Base-by-base conservation (phyloP, 2,113 vertebrate genomes). In the Cyprinus carpio region DNA sequence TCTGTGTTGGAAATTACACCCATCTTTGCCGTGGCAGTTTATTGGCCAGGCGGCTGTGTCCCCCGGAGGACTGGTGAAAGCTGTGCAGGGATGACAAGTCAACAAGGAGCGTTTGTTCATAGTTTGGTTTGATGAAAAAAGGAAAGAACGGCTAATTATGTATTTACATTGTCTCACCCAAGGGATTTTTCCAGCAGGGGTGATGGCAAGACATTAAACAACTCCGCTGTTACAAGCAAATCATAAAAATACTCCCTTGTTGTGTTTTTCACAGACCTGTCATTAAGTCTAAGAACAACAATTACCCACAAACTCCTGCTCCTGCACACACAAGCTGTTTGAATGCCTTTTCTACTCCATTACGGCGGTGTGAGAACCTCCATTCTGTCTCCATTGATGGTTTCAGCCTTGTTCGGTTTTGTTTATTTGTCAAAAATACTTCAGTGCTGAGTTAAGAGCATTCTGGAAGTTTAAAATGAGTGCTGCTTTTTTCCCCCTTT, bases 131-230 rank as follows among this genome's bases (percentile, higher is more conserved):
- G 74, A 76, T 81, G 80, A 69, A 71, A 75, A 88, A 84, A 79
- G 81, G 78, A 49, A 74, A 54, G 84, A 79, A 82, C 37, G 72
- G 56, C 91, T 92, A 92, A 92, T 93, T 93, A 90, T 93, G 91
- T 90, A 92, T 93, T 93, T 91, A 91, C 91, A 89, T 92, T 82
- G 89, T 89, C 15, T 83, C 60, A 90, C 91, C 92, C 92, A 91
- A 90, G 87, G 92, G 91, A 92, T 90, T 88, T 93, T 93, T 94
- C 93, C 93, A 91, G 92, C 93, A 90, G 94, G 92, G 94, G 92
- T 88, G 90, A 94, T 94, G 93, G 94, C 92, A 93, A 92, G 90
- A 93, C 93, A 94, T 94, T 93, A 95, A 94, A 93, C 90, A 90
- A 91, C 91, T 93, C 65, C 88, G 62, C 23, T 89, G 84, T 92